Conservation (phyloP, 2,797 vertebrate genomes). For the Capromys pilorides region DNA sequence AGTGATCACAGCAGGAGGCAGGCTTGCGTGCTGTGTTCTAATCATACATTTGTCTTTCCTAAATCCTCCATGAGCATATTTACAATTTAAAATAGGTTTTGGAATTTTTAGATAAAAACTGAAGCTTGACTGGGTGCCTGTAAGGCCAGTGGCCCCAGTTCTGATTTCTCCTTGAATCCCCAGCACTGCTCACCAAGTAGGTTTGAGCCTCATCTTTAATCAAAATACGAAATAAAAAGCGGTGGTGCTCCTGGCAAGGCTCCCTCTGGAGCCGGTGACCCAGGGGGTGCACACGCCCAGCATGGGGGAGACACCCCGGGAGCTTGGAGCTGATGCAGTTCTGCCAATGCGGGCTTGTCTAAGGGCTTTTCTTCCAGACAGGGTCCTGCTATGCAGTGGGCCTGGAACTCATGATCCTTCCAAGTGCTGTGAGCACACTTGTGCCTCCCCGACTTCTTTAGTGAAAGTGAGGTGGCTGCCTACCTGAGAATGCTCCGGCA, state of each 20-base stretch:
- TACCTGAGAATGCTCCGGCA: neutral
- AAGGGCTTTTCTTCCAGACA: neutral
- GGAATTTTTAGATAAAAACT: neutral
- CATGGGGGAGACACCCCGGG: neutral
- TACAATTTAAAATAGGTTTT: neutral
- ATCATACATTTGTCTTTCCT: neutral
- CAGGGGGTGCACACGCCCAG: neutral
- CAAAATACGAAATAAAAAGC: neutral
- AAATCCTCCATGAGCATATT: neutral
- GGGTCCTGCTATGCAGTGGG: neutral
- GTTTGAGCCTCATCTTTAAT: neutral
- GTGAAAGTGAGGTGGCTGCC: neutral
- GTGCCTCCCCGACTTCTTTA: too few relatives aligned
- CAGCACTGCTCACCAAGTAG: neutral
- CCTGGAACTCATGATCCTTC: neutral
- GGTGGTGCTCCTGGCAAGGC: neutral
- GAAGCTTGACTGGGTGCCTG: neutral
- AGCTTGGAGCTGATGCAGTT: neutral
- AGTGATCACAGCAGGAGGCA: neutral
- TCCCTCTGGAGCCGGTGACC: neutral
- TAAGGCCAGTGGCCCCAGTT: neutral
- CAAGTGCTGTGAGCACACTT: neutral
- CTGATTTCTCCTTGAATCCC: neutral
- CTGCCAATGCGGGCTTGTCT: neutral
- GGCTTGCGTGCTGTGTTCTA: neutral